A percentile compares a stretch with the other conserved stretches of the same genome.
Evolutionary conservation across 2,113 vertebrate species (phyloP).

Genomic region (Spheniscus mendiculus): DNA sequence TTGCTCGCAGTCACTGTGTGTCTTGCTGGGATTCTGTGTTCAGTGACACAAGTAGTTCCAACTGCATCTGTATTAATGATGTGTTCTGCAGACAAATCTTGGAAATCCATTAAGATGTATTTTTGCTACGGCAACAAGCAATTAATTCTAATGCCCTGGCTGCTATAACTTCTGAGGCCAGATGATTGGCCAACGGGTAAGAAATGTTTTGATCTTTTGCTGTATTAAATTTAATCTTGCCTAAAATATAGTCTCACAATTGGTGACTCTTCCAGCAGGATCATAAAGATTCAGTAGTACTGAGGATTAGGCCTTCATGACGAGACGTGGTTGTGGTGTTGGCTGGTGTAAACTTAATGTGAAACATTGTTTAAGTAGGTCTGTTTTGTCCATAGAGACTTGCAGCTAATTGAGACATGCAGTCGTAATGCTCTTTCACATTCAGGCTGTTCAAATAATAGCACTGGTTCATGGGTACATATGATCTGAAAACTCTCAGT

Average conservation of each 20-base stretch:
- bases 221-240: neutral
- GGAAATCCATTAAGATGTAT: neutral
- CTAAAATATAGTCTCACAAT: neutral
- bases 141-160: too few relatives aligned
- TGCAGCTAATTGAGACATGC: neutral
- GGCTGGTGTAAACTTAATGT: neutral
- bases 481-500: neutral
- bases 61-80: neutral
- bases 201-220: neutral
- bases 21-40: neutral
- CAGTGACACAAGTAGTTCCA: neutral
- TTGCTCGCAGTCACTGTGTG: accelerated
- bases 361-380: neutral
- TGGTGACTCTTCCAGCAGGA: neutral
- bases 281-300: neutral
- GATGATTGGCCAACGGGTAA: neutral
- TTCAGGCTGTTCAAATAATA: neutral
- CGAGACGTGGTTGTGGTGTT: accelerated
- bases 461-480: neutral
- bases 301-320: neutral
- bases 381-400: neutral
- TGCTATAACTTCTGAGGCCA: neutral
- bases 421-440: neutral
- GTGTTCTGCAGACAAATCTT: neutral
- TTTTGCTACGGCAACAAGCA: neutral